Evolutionary conservation across 2,888 invertebrate species (phyloP), one percentile per base, ranked within the genome.

Genomic region (Ichneumoninae sp.): DNA sequence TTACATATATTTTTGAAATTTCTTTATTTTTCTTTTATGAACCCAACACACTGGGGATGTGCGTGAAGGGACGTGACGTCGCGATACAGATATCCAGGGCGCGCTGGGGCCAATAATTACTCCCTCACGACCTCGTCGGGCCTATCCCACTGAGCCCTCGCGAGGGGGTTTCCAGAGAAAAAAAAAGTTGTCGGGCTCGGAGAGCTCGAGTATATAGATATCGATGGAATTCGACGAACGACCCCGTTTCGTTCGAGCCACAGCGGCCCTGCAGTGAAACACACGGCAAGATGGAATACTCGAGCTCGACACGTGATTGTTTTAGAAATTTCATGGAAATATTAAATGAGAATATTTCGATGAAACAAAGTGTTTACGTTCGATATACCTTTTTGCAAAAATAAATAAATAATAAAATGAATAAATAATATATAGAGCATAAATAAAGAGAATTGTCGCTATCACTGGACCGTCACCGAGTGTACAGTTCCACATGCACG

Each of bases 41-140:
- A 57, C 22, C 26, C 60, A 60, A 54, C 50, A 44, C 63, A 52
- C 60, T 36, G 30, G 68, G 74, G 73, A 60, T 52, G 79, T 47
- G 47, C 52, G 47, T 44, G 16, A 68, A 70, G 13, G 22, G 50
- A 63, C 22, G 19, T 44, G 50, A 74, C 60, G 54, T 63, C 36
- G 30, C 52, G 44, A 50, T 36, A 52, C 7, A 66, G 7, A 79
- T 54, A 33, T 54, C 1, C 47, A 10, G 10, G 44, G 44, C 68
- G 73, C 26, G 47, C 26, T 54, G 68, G 60, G 40, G 69, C 40
- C 40, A 69, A 78, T 78, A 78, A 83, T 83, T 74, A 83, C 78
- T 78, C 68, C 69, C 78, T 74, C 30, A 40, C 60, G 68, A 69
- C 44, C 68, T 22, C 40, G 30, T 6, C 16, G 47, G 50, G 50